phyloP scores from a whole-genome alignment of 1,140 invertebrate genomes.

The Apis dorsata region DNA sequence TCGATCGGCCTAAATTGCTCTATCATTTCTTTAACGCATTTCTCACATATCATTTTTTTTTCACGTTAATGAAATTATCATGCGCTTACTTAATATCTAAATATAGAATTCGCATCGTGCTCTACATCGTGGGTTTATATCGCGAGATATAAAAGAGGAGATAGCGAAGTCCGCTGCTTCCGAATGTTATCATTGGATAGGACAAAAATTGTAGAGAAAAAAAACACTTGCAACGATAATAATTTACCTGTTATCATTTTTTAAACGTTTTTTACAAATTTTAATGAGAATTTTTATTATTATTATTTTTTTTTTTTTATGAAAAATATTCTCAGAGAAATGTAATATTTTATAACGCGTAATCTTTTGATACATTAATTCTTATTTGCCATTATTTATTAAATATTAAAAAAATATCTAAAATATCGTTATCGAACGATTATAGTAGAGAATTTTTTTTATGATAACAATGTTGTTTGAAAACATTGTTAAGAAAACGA shows the following conservation, averaged over 20 bases:
- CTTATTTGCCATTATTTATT: no score
- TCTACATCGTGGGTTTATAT: slow-evolving; percentile 40
- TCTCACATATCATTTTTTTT: slow-evolving; percentile 24
- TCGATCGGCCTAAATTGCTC: not conserved
- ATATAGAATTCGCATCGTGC: slow-evolving; percentile 62
- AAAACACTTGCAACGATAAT: not conserved
- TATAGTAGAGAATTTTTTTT: no score
- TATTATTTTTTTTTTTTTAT: not conserved
- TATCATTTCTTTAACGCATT: not conserved
- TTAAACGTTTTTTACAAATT: not conserved
- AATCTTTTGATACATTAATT: not conserved
- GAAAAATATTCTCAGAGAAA: not conserved
- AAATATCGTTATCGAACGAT: not conserved
- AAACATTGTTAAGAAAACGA: not conserved
- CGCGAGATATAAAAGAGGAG: not conserved
- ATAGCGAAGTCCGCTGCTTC: not conserved
- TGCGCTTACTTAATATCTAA: slow-evolving; percentile 70
- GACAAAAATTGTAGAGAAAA: not conserved
- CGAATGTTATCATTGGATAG: slow-evolving; percentile 8
- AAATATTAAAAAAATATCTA: not conserved
- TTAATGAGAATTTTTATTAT: not conserved
- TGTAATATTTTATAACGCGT: not conserved
- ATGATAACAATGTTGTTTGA: not conserved
- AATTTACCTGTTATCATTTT: not conserved
- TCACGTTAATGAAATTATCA: slow-evolving; percentile 71